A percentile compares a stretch with the other conserved stretches of the same genome.
Conservation (phyloP, 2,113 vertebrate species). For the Hypocryptadius cinnamomeus region DNA sequence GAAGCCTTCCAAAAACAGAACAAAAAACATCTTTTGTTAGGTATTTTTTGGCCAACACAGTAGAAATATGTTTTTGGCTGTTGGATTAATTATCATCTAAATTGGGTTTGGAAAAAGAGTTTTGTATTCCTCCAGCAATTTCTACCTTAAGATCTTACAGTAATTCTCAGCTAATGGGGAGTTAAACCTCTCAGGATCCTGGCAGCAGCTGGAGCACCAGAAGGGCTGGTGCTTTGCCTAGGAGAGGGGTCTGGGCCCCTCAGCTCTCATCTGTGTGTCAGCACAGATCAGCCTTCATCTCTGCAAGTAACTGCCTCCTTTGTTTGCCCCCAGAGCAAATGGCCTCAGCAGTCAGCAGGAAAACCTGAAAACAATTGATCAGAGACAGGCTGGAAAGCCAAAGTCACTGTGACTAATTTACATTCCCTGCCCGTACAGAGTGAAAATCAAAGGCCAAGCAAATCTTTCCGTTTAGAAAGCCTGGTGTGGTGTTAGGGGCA, state of each 20-base stretch:
- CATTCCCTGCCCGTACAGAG: slow-evolving; percentile 1
- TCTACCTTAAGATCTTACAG: neutral
- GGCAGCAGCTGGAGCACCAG: neutral
- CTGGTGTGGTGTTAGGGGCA: neutral
- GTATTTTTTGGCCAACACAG: neutral
- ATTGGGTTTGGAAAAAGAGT: neutral
- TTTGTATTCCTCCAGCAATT: neutral
- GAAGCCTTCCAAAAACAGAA: neutral
- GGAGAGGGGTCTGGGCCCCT: neutral
- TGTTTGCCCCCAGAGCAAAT: neutral
- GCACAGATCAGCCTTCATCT: slow-evolving; percentile 38
- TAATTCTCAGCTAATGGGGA: neutral
- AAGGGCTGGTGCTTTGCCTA: neutral
- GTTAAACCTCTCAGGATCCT: neutral
- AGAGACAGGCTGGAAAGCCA: slow-evolving; percentile 24
- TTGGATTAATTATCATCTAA: neutral
- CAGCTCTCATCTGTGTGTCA: neutral
- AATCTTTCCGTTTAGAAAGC: neutral
- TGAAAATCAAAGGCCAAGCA: neutral
- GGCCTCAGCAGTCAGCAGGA: slow-evolving; percentile 10
- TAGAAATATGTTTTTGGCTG: neutral
- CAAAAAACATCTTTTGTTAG: neutral
- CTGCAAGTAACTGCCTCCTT: slow-evolving; percentile 31
- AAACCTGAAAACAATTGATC: slow-evolving; percentile 44
- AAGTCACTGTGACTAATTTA: slow-evolving; percentile 36